These are phyloP conservation scores for Leptinotarsa lineolata DNA, from an alignment of 1,140 invertebrate genomes.

Conservation along the genomic window DNA sequence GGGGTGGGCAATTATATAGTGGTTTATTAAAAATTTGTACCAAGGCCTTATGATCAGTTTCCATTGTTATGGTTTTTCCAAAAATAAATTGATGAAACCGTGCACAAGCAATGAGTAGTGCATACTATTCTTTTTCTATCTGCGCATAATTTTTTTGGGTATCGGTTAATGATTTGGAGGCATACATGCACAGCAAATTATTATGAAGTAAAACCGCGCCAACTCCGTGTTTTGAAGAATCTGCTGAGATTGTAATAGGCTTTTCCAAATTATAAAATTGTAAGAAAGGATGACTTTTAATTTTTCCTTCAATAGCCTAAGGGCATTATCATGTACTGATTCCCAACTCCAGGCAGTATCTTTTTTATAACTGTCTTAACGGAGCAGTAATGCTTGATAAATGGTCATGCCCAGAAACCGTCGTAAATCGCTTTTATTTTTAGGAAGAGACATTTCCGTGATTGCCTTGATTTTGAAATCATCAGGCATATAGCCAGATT, in stretches of 20 bases:
- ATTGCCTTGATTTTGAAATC: constrained; percentile 7
- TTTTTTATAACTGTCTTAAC: neutral
- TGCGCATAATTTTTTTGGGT: constrained; percentile 53
- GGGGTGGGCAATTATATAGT: constrained; percentile 44
- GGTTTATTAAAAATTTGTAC: constrained; percentile 51
- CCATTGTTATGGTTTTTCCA: constrained; percentile 40
- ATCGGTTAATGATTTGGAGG: constrained; percentile 22
- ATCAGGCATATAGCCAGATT: neutral
- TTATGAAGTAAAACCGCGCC: neutral
- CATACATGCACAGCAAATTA: neutral
- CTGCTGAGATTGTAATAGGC: neutral
- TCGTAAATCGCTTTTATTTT: neutral
- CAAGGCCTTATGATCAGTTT: constrained; percentile 55
- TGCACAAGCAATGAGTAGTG: constrained; percentile 41
- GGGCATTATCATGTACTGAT: neutral
- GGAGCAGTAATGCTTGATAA: neutral
- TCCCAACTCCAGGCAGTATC: neutral
- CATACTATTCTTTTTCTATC: constrained; percentile 57
- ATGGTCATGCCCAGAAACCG: neutral
- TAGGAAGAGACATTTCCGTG: neutral
- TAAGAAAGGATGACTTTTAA: neutral
- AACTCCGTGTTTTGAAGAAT: neutral
- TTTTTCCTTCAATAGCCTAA: neutral
- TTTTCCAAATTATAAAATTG: neutral
- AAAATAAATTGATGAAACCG: constrained; percentile 50